Conservation (phyloP, 2,888 invertebrate genomes). For the Idaea biselata region DNA sequence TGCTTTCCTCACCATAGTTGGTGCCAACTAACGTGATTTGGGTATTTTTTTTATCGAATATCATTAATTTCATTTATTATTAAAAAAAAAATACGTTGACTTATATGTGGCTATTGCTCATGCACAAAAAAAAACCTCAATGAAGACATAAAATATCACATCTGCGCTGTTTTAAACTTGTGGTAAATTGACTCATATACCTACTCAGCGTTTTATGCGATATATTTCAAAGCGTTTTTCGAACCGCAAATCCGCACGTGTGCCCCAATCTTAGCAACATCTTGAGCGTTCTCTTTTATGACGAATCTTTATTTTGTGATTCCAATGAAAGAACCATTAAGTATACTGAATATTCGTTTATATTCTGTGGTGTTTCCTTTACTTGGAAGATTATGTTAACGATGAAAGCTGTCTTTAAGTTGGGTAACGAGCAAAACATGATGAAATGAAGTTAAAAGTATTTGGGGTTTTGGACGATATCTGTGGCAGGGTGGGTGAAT, state of each 20-base stretch:
- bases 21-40: too few species aligned
- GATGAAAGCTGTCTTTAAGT: neutral
- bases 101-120: neutral
- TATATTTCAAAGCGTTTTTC: neutral
- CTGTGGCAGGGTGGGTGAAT: too few species aligned
- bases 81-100: neutral
- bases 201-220: neutral
- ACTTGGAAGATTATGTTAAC: neutral
- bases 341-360: constrained; percentile 1
- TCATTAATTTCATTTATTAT: too few species aligned
- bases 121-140: neutral
- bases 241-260: neutral
- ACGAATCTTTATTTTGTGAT: neutral
- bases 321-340: neutral
- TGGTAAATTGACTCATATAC: neutral
- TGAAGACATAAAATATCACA: neutral
- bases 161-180: neutral
- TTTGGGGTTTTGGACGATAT: neutral
- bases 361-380: neutral
- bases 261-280: neutral
- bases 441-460: neutral
- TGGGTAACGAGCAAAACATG: neutral
- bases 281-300: neutral
- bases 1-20: too few species aligned
- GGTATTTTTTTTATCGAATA: too few species aligned